These are phyloP conservation scores for Calliopsis andreniformis DNA, from an alignment of 1,140 invertebrate genomes.

Conservation along the genomic window DNA sequence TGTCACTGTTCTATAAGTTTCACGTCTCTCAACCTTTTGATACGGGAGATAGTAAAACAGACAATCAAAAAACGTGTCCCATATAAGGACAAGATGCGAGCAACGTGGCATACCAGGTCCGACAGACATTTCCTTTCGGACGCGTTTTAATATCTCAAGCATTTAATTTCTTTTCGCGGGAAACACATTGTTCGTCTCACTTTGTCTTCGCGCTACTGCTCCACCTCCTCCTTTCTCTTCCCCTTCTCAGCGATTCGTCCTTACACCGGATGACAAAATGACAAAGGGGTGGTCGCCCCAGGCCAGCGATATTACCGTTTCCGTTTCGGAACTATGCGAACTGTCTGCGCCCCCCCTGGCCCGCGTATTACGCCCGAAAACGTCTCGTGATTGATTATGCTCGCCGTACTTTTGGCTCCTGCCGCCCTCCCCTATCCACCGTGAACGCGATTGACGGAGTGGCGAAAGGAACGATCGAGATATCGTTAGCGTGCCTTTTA, in stretches of 20 bases:
- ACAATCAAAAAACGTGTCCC: neutral
- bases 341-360: constrained; percentile 59
- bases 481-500: constrained; percentile 16
- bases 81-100: neutral
- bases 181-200: constrained; percentile 42
- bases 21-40: too few species aligned
- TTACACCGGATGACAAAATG: constrained; percentile 78
- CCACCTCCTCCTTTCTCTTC: constrained; percentile 50
- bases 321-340: constrained; percentile 78
- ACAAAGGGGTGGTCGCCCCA: constrained; percentile 78
- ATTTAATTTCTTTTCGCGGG: constrained; percentile 59
- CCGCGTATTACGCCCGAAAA: constrained; percentile 60
- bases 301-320: constrained; percentile 80
- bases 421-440: constrained; percentile 31
- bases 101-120: constrained; percentile 12
- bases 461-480: constrained; percentile 49
- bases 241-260: constrained; percentile 50
- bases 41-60: too few species aligned
- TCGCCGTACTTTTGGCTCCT: constrained; percentile 75
- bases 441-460: constrained; percentile 68
- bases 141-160: constrained; percentile 64
- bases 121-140: constrained; percentile 39
- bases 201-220: constrained; percentile 37
- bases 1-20: too few species aligned
- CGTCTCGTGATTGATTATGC: constrained; percentile 80